Evolutionary conservation across 1,140 invertebrate species (phyloP).

Genomic region (Grapholita molesta): DNA sequence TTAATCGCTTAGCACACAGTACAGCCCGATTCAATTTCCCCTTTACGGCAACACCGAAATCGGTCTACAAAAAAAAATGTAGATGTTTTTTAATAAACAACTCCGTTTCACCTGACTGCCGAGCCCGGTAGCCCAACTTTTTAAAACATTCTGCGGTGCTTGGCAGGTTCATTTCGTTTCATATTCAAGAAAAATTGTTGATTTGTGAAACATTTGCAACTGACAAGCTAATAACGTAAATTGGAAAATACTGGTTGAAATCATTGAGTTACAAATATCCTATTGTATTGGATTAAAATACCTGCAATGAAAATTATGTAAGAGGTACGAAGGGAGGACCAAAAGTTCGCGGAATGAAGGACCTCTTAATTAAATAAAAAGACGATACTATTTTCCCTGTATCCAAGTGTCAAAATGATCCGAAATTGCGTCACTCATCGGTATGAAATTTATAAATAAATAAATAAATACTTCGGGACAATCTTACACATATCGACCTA

Average conservation of each 20-base stretch:
- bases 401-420: too few relatives aligned
- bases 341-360: too few relatives aligned
- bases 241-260: background rate
- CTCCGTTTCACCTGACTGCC: background rate
- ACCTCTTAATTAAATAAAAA: too few relatives aligned
- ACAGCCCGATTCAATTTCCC: background rate
- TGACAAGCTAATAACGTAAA: background rate
- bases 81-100: background rate
- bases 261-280: background rate
- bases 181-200: background rate
- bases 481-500: too few relatives aligned
- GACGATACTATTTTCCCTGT: too few relatives aligned
- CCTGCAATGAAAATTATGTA: too few relatives aligned
- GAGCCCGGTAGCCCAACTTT: background rate
- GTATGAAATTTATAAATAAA: too few relatives aligned
- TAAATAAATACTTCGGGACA: too few relatives aligned
- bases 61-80: background rate
- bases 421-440: too few relatives aligned
- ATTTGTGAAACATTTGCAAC: background rate
- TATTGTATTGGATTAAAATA: too few relatives aligned
- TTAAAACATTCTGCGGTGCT: background rate
- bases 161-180: background rate
- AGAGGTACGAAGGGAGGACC: too few relatives aligned
- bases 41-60: background rate
- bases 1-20: too few relatives aligned